Evolutionary conservation across 1,140 invertebrate species (phyloP).

Genomic region (Polypedilum vanderplanki): DNA sequence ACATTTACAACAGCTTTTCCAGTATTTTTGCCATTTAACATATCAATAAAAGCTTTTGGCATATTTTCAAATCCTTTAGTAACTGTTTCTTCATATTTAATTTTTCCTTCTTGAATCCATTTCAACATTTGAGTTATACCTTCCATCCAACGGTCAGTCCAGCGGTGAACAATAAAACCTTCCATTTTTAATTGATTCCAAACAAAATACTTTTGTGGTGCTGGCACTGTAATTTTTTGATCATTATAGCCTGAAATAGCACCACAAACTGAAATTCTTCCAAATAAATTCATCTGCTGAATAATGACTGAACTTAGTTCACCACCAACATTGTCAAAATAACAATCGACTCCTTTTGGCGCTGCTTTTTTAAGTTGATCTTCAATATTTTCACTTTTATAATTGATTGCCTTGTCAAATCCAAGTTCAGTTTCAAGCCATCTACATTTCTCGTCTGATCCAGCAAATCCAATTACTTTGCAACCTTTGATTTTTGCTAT

Average conservation of each 20-base stretch:
- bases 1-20: slow-evolving; percentile 58
- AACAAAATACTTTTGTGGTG: slow-evolving; percentile 49
- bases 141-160: slow-evolving; percentile 47
- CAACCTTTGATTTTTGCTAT: slow-evolving; percentile 62
- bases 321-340: slow-evolving; percentile 70
- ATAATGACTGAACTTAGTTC: slow-evolving; percentile 55
- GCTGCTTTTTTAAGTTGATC: slow-evolving; percentile 50
- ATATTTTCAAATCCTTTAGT: slow-evolving; percentile 59
- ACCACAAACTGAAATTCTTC: slow-evolving; percentile 57
- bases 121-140: slow-evolving; percentile 51
- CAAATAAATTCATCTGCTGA: slow-evolving; percentile 54
- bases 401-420: slow-evolving; percentile 64
- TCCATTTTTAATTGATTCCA: slow-evolving; percentile 52
- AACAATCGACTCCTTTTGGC: slow-evolving; percentile 62
- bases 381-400: slow-evolving; percentile 54
- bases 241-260: slow-evolving; percentile 56
- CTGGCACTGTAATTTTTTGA: slow-evolving; percentile 43
- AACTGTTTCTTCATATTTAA: slow-evolving; percentile 54
- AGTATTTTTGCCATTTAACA: slow-evolving; percentile 54
- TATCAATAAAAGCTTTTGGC: slow-evolving; percentile 53
- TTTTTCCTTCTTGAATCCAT: slow-evolving; percentile 52
- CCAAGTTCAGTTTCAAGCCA: slow-evolving; percentile 58
- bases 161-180: slow-evolving; percentile 52
- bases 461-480: slow-evolving; percentile 63
- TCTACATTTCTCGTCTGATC: slow-evolving; percentile 59